phyloP scores from a whole-genome alignment of 92 coral and sea anemone genomes.

The Isaurus tuberculatus region DNA sequence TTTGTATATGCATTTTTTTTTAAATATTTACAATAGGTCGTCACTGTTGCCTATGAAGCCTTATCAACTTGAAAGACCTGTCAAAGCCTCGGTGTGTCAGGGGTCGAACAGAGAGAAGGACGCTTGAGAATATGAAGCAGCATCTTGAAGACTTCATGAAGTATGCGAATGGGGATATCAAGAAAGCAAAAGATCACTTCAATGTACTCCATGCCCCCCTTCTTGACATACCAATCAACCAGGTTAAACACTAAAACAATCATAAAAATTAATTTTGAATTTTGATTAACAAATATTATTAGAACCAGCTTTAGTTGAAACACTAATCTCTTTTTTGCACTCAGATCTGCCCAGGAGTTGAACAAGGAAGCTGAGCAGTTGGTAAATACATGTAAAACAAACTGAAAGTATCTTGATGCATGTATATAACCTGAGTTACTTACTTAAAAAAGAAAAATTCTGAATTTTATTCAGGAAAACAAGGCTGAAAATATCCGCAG shows the following conservation, averaged over 20 bases:
- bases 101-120: slow-evolving; percentile 32
- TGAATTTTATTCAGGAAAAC: slow-evolving; percentile 41
- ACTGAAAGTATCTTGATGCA: slow-evolving; percentile 33
- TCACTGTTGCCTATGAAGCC: slow-evolving; percentile 42
- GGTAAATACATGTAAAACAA: slow-evolving; percentile 20
- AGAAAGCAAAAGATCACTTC: slow-evolving; percentile 30
- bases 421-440: slow-evolving; percentile 25
- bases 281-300: slow-evolving; percentile 27
- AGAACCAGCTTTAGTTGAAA: slow-evolving; percentile 18
- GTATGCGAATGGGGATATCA: slow-evolving; percentile 38
- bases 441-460: slow-evolving; percentile 25
- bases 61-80: slow-evolving; percentile 18
- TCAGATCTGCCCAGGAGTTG: slow-evolving; percentile 31
- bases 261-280: slow-evolving; percentile 15
- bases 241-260: slow-evolving; percentile 24
- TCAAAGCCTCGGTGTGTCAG: slow-evolving; percentile 25
- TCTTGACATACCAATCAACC: slow-evolving; percentile 41
- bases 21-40: slow-evolving; percentile 27
- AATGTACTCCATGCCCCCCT: slow-evolving; percentile 34
- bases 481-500: slow-evolving; percentile 38
- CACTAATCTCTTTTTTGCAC: slow-evolving; percentile 8
- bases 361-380: slow-evolving; percentile 33
- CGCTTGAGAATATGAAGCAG: slow-evolving; percentile 31
- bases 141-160: slow-evolving; percentile 35
- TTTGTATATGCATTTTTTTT: slow-evolving; percentile 23